Base-by-base conservation (phyloP, 1,140 invertebrate species). In the Aphis craccivora region DNA sequence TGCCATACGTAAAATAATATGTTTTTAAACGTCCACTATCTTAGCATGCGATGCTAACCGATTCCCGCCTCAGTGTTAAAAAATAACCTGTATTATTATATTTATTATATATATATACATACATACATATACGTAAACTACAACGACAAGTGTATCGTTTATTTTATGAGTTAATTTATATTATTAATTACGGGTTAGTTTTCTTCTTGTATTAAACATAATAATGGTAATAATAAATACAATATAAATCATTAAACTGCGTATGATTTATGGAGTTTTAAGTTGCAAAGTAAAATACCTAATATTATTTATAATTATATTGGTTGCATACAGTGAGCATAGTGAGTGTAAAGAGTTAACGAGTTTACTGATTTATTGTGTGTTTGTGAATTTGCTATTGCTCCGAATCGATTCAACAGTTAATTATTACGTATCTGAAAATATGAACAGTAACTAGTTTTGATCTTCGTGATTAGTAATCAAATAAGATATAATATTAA, bases 101-200 rank as follows among this genome's bases (percentile, higher is more conserved):
- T 45, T 45, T 40, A 40, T 60, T 30, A 60, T 60, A 60, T 30
- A 60, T 60, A 55, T 25, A 48, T 48, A 48, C 14, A 14, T 14
- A 48, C 48, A 55, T 67, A 30, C 1, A 4, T 60, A n/a, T n/a
- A 67, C 30, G 60, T n/a, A 67, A 14, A n/a, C 30, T 30, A 67
- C 30, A n/a, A 11, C 3, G 60, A 67, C 11, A n/a, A n/a, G 60
- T 67, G 60, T 67, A 67, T n/a, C 30, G 60, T 67, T 67, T 67
- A 67, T 67, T 67, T 67, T 67, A 67, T 67, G 60, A 67, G 60
- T 67, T 67, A 67, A 67, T 67, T 67, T 67, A 67, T n/a, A n/a
- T 67, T 67, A 67, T 67, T 67, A 67, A 67, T n/a, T 67, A 67
- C 30, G 60, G 11, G 14, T n/a, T 67, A 30, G 30, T 67, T 67